Percentiles rank a stretch among this genome's conserved stretches.
These are phyloP conservation scores for Meda fulgida DNA, from an alignment of 2,797 vertebrate species.

Conservation along the genomic window DNA sequence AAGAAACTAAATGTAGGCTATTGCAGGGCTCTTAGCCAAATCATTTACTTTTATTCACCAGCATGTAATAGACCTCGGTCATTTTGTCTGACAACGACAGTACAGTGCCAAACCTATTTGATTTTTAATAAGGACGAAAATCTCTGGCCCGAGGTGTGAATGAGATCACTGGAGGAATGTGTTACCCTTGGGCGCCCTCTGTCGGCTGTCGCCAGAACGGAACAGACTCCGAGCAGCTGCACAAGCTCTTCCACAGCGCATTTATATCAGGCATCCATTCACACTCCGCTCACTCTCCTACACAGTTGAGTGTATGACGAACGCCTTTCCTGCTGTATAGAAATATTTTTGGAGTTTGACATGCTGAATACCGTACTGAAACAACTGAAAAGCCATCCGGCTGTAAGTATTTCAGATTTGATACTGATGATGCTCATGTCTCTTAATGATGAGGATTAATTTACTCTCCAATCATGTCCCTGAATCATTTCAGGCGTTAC, in stretches of 20 bases:
- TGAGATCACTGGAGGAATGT: neutral
- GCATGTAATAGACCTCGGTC: neutral
- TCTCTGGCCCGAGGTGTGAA: neutral
- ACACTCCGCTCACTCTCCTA: neutral
- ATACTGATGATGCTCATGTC: neutral
- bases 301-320: neutral
- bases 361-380: constrained; percentile 68
- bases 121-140: neutral
- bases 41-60: neutral
- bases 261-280: neutral
- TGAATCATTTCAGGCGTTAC: neutral
- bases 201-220: neutral
- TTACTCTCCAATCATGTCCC: neutral
- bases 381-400: constrained; percentile 74
- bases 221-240: neutral
- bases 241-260: neutral
- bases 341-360: neutral
- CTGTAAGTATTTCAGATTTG: constrained; percentile 67
- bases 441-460: neutral
- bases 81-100: neutral
- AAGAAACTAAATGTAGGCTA: neutral
- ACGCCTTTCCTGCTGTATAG: neutral
- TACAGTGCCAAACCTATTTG: neutral
- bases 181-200: neutral
- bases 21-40: neutral